Evolutionary conservation across 2,797 vertebrate genomes (phyloP).

Genomic region (Centropyge bicolor): DNA sequence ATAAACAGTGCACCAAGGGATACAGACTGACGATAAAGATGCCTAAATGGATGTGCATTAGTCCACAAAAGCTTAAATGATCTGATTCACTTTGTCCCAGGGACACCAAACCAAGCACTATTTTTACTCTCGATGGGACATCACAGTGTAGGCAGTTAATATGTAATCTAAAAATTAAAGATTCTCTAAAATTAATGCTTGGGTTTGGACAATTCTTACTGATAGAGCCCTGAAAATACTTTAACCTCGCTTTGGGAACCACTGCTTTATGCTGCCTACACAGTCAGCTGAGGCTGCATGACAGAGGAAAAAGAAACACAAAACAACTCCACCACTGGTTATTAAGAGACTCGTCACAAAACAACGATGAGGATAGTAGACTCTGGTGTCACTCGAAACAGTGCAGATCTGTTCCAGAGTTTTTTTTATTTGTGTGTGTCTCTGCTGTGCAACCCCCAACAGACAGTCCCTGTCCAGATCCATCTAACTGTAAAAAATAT

Average conservation of each 20-base stretch:
- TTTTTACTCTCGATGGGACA: neutral
- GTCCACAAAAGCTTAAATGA: conserved; percentile 2
- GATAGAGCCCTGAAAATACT: conserved; percentile 8
- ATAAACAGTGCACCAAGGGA: conserved; percentile 7
- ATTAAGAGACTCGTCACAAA: conserved; percentile 64
- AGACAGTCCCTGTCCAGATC: conserved; percentile 61
- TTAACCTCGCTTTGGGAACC: conserved; percentile 14
- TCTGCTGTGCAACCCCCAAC: conserved; percentile 40
- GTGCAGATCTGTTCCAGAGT: conserved; percentile 28
- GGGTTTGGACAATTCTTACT: neutral
- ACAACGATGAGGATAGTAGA: conserved; percentile 41
- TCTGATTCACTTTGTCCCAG: neutral
- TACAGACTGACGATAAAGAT: neutral
- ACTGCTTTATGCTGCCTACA: conserved; percentile 22
- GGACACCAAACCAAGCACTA: neutral
- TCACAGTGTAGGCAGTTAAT: neutral
- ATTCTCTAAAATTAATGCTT: conserved; percentile 1
- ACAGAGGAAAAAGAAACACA: conserved; percentile 59
- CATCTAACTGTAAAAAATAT: conserved; percentile 71
- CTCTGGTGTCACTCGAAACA: conserved; percentile 46
- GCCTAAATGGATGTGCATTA: neutral
- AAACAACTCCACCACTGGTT: conserved; percentile 63
- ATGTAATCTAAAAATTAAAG: conserved; percentile 12
- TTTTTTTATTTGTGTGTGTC: conserved; percentile 18
- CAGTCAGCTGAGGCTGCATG: conserved; percentile 49